Base-by-base conservation (phyloP, 1,140 invertebrate genomes). In the Macrobrachium nipponense region DNA sequence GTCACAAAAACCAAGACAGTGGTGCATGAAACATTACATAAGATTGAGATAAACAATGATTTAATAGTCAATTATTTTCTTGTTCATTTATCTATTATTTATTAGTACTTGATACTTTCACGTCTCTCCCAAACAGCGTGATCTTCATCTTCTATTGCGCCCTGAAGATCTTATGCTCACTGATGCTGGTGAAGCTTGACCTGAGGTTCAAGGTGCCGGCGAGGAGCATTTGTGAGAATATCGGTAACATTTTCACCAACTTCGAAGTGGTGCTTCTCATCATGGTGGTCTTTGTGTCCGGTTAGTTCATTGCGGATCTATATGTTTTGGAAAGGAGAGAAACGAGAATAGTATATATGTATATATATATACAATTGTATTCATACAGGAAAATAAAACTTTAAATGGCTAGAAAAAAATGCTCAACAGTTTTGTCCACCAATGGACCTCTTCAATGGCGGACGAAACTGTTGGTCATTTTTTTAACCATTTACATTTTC, bases 81-180 rank as follows among this genome's bases (percentile, higher is more conserved):
- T 78, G 14, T 58, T 11, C n/a, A 12, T 61, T 20, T n/a, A 20
- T 23, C 58, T 36, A 62, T 15, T 36, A 61, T 44, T 10, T 59
- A 44, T 59, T 18, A n/a, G n/a, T 23, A 78, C 14, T 51, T 44
- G 17, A 3, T 27, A 20, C 27, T 15, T 20, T 78, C 18, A 17
- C 18, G 36, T 58, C 11, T 43, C 36, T 18, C 60, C 43, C 59
- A 12, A n/a, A 11, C 80, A 88, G 87, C 64, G 81, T 82, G 36
- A 84, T 80, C 51, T 88, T 83, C 78, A 68, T 84, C 11, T 43
- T 87, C 43, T 87, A 85, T 86, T 81, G 77, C 59, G 68, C 58
- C 4, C 36, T 87, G 66, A 89, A 87, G 72, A n/a, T 89, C n/a
- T 8, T 87, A 12, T 87, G 88, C n/a, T 77, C 86, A 17, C 27